A percentile compares a stretch with the other conserved stretches of the same genome.
Conservation (phyloP, 2,797 vertebrate species). For the Podarcis lilfordi region DNA sequence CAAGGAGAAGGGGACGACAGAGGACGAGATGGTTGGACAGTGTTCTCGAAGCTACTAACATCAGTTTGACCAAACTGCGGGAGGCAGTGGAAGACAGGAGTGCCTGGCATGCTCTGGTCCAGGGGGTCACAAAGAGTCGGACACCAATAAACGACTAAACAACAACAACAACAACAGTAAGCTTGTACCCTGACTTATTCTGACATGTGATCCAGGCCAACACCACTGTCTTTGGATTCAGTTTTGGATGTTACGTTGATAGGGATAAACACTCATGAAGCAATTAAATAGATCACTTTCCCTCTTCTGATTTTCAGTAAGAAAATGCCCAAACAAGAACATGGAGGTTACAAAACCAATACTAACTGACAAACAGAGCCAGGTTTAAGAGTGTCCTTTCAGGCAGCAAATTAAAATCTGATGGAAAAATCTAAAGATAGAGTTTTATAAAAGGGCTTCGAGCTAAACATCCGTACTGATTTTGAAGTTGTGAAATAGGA, state of each 20-base stretch:
- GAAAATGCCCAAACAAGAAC: background rate
- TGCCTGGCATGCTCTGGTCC: no score
- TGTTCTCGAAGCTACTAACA: no score
- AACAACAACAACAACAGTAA: no score
- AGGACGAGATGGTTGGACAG: no score
- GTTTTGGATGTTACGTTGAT: background rate
- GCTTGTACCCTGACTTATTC: no score
- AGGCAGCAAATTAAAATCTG: background rate
- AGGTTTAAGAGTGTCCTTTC: background rate
- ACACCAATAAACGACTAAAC: no score
- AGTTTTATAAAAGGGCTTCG: background rate
- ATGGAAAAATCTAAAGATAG: background rate
- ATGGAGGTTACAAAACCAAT: background rate
- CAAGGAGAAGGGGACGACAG: no score
- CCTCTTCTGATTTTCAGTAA: background rate
- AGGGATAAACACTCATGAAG: background rate
- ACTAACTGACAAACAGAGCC: background rate
- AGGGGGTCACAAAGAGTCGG: no score
- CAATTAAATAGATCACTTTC: background rate
- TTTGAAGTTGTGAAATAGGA: background rate
- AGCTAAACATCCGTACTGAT: background rate
- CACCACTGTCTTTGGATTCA: background rate
- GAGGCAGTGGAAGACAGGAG: no score
- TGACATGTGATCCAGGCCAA: background rate
- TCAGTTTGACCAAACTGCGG: no score